phyloP scores from a whole-genome alignment of 2,113 vertebrate genomes.

The Gorsachius goisagi region DNA sequence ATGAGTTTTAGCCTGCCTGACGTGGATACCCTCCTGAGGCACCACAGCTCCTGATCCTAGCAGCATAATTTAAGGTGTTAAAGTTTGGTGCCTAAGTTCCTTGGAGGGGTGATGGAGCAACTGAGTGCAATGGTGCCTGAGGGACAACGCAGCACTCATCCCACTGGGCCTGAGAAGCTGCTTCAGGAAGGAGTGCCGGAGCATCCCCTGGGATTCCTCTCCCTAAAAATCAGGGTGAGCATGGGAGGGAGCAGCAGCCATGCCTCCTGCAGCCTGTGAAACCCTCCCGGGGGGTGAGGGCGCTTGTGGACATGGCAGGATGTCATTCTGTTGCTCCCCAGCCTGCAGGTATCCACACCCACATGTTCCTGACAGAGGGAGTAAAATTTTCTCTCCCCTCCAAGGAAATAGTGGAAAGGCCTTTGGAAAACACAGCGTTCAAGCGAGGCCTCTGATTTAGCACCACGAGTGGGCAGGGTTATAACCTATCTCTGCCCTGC shows the following conservation, averaged over 20 bases:
- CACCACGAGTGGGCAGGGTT: background rate
- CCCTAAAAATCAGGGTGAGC: background rate
- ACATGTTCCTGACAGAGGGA: background rate
- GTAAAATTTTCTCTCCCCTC: background rate
- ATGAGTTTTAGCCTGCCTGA: background rate
- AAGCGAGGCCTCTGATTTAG: background rate
- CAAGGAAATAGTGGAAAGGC: background rate
- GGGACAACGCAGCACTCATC: background rate
- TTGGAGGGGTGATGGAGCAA: background rate
- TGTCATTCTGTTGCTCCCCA: accelerated
- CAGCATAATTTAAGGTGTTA: background rate
- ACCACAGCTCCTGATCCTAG: background rate
- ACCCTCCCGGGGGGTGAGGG: accelerated
- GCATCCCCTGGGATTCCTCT: background rate
- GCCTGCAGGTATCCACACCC: background rate
- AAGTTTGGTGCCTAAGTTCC: background rate
- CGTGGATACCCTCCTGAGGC: background rate
- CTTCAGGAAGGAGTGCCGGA: background rate
- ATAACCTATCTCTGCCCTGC: background rate
- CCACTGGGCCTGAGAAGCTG: background rate
- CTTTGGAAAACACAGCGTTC: background rate
- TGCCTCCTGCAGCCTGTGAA: background rate
- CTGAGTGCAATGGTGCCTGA: accelerated
- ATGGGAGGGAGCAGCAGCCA: background rate
- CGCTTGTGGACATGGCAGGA: background rate